A percentile compares a stretch with the other conserved stretches of the same genome.
Conservation (phyloP, 2,113 vertebrate genomes). For the Merops nubicus region DNA sequence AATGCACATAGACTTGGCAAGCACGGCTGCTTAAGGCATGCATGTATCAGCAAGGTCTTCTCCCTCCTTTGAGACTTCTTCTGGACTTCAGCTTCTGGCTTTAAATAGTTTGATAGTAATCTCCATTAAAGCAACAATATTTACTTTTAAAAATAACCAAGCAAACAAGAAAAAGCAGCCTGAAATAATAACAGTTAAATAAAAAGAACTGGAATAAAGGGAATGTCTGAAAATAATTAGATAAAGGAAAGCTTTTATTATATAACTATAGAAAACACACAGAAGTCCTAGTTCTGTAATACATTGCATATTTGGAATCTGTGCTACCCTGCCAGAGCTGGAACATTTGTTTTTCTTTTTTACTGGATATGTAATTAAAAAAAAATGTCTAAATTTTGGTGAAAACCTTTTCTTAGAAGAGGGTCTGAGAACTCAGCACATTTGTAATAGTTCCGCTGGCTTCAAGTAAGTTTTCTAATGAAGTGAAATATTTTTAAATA, state of each 20-base stretch:
- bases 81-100: neutral
- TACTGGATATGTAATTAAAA: neutral
- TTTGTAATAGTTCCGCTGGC: neutral
- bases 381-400: neutral
- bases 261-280: neutral
- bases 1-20: conserved; percentile 43
- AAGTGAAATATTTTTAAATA: neutral
- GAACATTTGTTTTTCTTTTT: neutral
- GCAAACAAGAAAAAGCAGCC: neutral
- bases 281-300: neutral
- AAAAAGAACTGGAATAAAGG: neutral
- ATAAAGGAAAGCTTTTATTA: neutral
- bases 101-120: neutral
- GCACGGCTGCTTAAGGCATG: conserved; percentile 42
- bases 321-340: neutral
- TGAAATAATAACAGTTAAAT: neutral
- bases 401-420: neutral
- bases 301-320: neutral
- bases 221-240: neutral
- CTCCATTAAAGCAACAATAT: neutral
- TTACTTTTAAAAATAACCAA: neutral
- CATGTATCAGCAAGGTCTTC: neutral
- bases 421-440: neutral
- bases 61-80: neutral
- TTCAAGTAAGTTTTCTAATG: neutral